A percentile compares a stretch with the other conserved stretches of the same genome.
Conservation (phyloP, 2,113 vertebrate species). For the Leptocoma aspasia region DNA sequence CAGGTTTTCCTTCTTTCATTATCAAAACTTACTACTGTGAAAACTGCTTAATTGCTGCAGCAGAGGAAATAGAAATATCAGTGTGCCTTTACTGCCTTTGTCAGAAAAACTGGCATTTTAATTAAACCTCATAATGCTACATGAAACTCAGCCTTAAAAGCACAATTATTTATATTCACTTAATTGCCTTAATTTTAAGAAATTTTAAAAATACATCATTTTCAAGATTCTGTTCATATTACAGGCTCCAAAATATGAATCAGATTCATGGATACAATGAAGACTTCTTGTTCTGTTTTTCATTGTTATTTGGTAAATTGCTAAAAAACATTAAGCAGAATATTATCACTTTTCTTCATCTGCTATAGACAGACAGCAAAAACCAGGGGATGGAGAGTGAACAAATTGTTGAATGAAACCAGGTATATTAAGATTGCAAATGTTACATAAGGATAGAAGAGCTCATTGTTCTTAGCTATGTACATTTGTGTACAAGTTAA, state of each 20-base stretch:
- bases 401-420: neutral
- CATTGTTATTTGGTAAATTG: rapidly evolving
- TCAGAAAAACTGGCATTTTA: neutral
- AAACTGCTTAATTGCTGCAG: neutral
- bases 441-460: neutral
- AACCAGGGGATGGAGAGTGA: neutral
- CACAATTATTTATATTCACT: neutral
- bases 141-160: neutral
- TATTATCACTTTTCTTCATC: neutral
- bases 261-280: neutral
- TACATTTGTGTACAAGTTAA: neutral
- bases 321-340: neutral
- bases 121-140: neutral
- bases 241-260: neutral
- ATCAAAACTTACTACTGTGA: neutral
- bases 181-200: neutral
- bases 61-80: neutral
- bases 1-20: neutral
- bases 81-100: neutral
- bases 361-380: neutral
- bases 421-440: neutral
- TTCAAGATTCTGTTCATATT: neutral
- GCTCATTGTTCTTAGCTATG: neutral
- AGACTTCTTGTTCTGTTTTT: neutral
- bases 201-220: rapidly evolving